These are phyloP conservation scores for Ameiurus melas DNA, from an alignment of 2,113 vertebrate genomes.

Conservation along the genomic window DNA sequence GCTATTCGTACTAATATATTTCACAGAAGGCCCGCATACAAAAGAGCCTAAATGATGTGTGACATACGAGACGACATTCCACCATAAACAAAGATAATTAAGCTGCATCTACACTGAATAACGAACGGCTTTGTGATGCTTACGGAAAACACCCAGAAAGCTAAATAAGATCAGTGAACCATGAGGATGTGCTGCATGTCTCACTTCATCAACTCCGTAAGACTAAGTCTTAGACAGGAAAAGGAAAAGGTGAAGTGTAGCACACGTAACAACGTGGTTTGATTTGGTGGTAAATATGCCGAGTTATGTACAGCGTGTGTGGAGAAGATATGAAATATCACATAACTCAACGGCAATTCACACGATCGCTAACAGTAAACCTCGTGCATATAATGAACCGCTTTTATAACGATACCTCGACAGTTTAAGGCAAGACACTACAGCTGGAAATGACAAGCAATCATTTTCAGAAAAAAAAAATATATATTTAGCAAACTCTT, in stretches of 20 bases:
- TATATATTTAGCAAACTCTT: too few species aligned
- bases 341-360: too few species aligned
- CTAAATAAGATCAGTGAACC: background rate
- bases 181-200: background rate
- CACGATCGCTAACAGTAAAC: too few species aligned
- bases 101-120: background rate
- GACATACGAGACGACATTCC: background rate
- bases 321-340: too few species aligned
- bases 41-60: background rate
- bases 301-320: background rate
- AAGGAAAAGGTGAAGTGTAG: background rate
- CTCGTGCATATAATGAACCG: too few species aligned
- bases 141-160: background rate
- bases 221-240: background rate
- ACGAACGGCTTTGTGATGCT: background rate
- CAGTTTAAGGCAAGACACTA: too few species aligned
- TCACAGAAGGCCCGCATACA: background rate
- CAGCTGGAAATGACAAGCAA: too few species aligned
- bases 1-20: background rate
- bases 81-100: conserved; percentile 14
- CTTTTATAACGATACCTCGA: too few species aligned
- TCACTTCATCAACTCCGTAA: background rate
- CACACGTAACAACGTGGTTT: background rate
- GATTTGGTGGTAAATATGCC: background rate
- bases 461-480: too few species aligned